phyloP scores from a whole-genome alignment of 2,888 invertebrate species.

The Chrysolina oricalcia region DNA sequence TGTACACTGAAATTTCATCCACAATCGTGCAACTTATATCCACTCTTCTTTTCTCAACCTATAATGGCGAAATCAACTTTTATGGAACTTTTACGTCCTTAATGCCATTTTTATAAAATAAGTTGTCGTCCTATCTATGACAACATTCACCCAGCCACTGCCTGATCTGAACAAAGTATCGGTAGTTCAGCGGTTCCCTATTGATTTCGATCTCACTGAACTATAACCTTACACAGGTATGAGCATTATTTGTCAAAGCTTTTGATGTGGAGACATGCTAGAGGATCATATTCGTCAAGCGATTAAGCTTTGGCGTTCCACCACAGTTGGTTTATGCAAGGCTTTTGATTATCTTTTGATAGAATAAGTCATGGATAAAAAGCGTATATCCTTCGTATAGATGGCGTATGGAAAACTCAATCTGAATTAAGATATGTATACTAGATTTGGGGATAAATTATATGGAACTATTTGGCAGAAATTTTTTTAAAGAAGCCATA shows the following conservation, averaged over 20 bases:
- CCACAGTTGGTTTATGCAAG: background rate
- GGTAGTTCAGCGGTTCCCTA: background rate
- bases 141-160: background rate
- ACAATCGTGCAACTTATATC: too few relatives aligned
- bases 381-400: background rate
- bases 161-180: background rate
- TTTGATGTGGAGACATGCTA: conserved; percentile 51
- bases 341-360: conserved; percentile 58
- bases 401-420: background rate
- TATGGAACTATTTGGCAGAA: too few relatives aligned
- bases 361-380: conserved; percentile 47
- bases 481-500: too few relatives aligned
- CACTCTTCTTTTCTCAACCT: too few relatives aligned
- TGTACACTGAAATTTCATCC: too few relatives aligned
- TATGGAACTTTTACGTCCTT: too few relatives aligned
- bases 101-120: too few relatives aligned
- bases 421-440: too few relatives aligned
- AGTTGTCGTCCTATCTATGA: too few relatives aligned
- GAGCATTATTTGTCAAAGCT: conserved; percentile 50
- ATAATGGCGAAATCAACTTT: too few relatives aligned
- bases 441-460: too few relatives aligned
- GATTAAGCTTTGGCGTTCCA: conserved; percentile 55
- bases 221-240: conserved; percentile 49
- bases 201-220: conserved; percentile 46
- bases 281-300: conserved; percentile 54